A percentile compares a stretch with the other conserved stretches of the same genome.
These are phyloP conservation scores for Hippocampus mohnikei DNA, from an alignment of 2,113 vertebrate genomes.

Conservation along the genomic window DNA sequence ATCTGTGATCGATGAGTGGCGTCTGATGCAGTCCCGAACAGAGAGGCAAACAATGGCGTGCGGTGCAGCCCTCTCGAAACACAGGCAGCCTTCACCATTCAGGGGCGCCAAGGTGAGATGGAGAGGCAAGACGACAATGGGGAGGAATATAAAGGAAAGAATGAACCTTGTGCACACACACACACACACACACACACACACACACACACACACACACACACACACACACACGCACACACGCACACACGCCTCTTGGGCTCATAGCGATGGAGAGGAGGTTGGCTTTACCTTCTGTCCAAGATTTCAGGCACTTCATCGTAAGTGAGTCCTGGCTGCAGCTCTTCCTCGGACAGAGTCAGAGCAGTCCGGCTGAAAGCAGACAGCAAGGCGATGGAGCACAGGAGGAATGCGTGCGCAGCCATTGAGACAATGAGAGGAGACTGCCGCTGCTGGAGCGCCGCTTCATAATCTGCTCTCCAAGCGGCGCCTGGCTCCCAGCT, in stretches of 20 bases:
- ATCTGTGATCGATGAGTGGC: constrained; percentile 63
- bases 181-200: constrained; percentile 23
- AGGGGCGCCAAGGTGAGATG: constrained; percentile 36
- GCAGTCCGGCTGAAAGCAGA: constrained; percentile 57
- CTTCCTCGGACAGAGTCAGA: constrained; percentile 57
- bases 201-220: no score
- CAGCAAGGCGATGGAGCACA: constrained; percentile 69
- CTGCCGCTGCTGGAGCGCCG: constrained; percentile 69
- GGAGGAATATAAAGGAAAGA: constrained; percentile 3
- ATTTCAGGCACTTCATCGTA: constrained; percentile 77
- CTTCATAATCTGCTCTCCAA: constrained; percentile 78
- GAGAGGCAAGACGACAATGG: constrained; percentile 4
- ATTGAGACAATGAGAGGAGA: constrained; percentile 76
- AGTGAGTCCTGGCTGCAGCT: constrained; percentile 54
- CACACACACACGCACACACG: constrained; percentile 24
- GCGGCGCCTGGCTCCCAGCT: constrained; percentile 66
- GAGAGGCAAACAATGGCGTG: constrained; percentile 60
- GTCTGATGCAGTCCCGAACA: constrained; percentile 63
- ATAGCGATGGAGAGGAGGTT: constrained; percentile 40
- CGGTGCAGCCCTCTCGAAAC: constrained; percentile 30
- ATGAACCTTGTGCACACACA: constrained; percentile 34
- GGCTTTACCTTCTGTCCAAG: constrained; percentile 75
- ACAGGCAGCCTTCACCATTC: constrained; percentile 4
- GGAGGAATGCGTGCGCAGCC: constrained; percentile 74
- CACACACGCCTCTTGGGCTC: constrained; percentile 32